Base-by-base conservation (phyloP, 2,888 invertebrate species). In the Euplexia lucipara region DNA sequence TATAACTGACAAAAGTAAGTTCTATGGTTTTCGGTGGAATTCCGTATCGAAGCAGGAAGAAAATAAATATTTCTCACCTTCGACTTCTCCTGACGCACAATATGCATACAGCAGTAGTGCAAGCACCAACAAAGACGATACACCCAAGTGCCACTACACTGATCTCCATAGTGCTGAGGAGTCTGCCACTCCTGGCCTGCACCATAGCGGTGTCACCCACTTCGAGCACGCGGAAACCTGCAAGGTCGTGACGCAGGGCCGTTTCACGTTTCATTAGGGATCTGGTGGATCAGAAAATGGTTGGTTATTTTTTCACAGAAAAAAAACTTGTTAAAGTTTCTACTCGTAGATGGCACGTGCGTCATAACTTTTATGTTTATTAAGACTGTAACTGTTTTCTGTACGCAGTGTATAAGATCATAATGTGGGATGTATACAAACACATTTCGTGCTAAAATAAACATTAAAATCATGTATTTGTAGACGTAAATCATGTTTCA, bases 61-160 rank as follows among this genome's bases (percentile, higher is more conserved):
- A 3, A 2, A 26, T 26, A 3, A 3, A 26, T 26, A 26, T 26
- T 26, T 26, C 26, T 26, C 26, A 26, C 97, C 96, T 96, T 88
- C 96, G 94, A 69, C 94, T 96, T 72, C 93, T 96, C 59, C 97
- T 96, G 64, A 97, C 95, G 85, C 98, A 97, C 56, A 97, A 95
- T 75, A 98, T 97, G 85, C 98, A 98, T 10, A 98, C 94, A 14
- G 98, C 97, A 0, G 98, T 97, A 9, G 97, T 96, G 59, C 97
- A 95, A 0, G 98, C 98, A 0, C 98, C 98, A 45, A 98, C 91
- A 86, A 98, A 98, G 57, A 98, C 97, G 53, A 98, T 95, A 73
- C 98, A 97, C 3, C 98, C 98, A 7, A 98, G 95, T 0, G 98
- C 97, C 14, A 98, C 97, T 0, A 98, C 97, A 30, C 98, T 97